These are phyloP conservation scores for Seira sanloemensis DNA, from an alignment of 2,888 invertebrate genomes.

Conservation along the genomic window DNA sequence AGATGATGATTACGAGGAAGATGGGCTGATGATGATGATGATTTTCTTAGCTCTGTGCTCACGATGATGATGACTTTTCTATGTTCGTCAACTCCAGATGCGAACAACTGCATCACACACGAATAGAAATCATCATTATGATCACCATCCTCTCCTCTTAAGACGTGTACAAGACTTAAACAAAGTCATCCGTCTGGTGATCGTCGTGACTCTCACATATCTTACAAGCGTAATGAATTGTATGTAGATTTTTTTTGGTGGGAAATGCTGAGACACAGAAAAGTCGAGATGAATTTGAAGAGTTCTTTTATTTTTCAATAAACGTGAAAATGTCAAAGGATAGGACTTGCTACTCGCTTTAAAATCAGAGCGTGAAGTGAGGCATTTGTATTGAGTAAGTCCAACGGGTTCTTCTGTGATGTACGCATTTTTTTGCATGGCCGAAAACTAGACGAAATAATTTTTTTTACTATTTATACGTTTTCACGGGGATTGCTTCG, in stretches of 20 bases:
- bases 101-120: slow-evolving; percentile 53
- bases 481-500: too few species aligned
- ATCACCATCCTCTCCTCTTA: not conserved
- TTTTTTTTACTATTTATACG: too few species aligned
- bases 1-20: slow-evolving; percentile 6
- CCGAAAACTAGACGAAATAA: not conserved
- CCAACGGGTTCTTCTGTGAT: not conserved
- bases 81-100: slow-evolving; percentile 62
- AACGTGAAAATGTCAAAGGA: not conserved
- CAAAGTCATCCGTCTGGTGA: slow-evolving; percentile 7
- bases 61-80: slow-evolving; percentile 15
- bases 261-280: too few species aligned
- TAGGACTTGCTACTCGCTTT: too few species aligned
- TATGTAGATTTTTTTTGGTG: too few species aligned
- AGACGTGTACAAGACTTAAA: not conserved
- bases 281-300: not conserved
- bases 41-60: too few species aligned
- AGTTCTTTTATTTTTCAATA: not conserved
- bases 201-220: not conserved
- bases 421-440: not conserved
- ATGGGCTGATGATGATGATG: not conserved
- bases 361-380: too few species aligned
- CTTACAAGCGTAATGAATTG: too few species aligned
- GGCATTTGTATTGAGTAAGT: not conserved
- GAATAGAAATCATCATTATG: slow-evolving; percentile 2